Evolutionary conservation across 1,140 invertebrate genomes (phyloP), one percentile per base, ranked within the genome.

Genomic region (Ostrea edulis): DNA sequence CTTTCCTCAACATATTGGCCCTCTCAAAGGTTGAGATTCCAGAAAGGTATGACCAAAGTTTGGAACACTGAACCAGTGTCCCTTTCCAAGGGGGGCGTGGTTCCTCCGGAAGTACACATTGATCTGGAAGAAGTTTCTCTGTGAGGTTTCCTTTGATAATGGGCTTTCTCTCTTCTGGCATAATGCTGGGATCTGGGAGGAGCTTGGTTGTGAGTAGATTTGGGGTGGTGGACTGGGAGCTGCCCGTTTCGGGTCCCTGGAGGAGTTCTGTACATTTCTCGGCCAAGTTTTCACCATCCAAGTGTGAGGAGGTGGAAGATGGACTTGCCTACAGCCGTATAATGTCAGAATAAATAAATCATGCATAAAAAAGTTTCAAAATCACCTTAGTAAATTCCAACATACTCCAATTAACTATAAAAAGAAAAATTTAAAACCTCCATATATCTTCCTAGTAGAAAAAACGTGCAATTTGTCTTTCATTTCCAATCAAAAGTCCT

Each of bases 1-100:
- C 93, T 87, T 94, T 94, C 5, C 93, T 89, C 8, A 94, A 89
- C 93, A 94, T 94, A 87, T 92, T 93, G 25, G 92, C 92, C 82
- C 92, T 90, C 22, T 93, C 89, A 68, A 93, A 94, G 17, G 91
- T 92, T 12, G 92, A 90, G 53, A 94, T 82, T 20, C 91, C 90
- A 51, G 93, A 93, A 2, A 94, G 87, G 77, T 93, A 94, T 29
- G 90, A 91, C 52, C 93, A 92, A 58, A 94, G 90, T 35, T 91
- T 91, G 53, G 91, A 91, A 89, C 93, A 94, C 20, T 91, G 87
- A 29, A 94, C 92, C 89, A 93, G 92, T 8, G 90, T 89, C 11
- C 92, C 93, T 86, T 93, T 94, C 89, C 90, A 91, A 20, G 90
- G 90, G 81, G 88, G 88, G 2, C 89, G 85, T 11, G 89, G 85